phyloP scores from a whole-genome alignment of 2,113 vertebrate genomes.

The Potamarius usumacintae region DNA sequence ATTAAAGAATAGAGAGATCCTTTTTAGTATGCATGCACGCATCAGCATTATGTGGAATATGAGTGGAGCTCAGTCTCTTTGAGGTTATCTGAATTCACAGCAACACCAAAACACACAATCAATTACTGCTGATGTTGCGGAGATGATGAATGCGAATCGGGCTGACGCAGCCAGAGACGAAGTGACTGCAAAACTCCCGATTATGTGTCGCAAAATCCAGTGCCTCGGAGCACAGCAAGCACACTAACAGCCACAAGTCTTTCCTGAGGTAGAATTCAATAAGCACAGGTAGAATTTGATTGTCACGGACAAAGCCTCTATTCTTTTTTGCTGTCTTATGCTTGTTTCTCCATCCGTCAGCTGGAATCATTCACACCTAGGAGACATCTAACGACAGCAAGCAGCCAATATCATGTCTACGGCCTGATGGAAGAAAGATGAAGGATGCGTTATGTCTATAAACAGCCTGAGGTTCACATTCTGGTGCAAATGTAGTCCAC shows the following conservation, averaged over 20 bases:
- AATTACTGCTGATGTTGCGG: slow-evolving; percentile 16
- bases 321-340: slow-evolving; percentile 15
- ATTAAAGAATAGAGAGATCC: slow-evolving; percentile 51
- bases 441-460: background rate
- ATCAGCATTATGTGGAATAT: background rate
- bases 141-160: background rate
- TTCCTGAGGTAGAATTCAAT: slow-evolving; percentile 28
- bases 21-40: slow-evolving; percentile 15
- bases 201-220: background rate
- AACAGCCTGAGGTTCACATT: slow-evolving; percentile 17
- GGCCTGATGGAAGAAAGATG: background rate
- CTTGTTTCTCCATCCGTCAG: slow-evolving; percentile 49
- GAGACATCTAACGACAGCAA: slow-evolving; percentile 32
- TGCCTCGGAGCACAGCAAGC: background rate
- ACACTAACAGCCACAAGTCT: background rate
- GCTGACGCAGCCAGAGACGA: background rate
- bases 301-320: slow-evolving; percentile 33
- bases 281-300: slow-evolving; percentile 53
- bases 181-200: background rate
- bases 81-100: background rate
- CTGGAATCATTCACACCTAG: slow-evolving; percentile 46
- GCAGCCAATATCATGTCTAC: background rate
- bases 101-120: slow-evolving; percentile 20
- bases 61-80: background rate
- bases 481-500: background rate